phyloP scores from a whole-genome alignment of 2,888 invertebrate genomes.

The Synanthedon formicaeformis region DNA sequence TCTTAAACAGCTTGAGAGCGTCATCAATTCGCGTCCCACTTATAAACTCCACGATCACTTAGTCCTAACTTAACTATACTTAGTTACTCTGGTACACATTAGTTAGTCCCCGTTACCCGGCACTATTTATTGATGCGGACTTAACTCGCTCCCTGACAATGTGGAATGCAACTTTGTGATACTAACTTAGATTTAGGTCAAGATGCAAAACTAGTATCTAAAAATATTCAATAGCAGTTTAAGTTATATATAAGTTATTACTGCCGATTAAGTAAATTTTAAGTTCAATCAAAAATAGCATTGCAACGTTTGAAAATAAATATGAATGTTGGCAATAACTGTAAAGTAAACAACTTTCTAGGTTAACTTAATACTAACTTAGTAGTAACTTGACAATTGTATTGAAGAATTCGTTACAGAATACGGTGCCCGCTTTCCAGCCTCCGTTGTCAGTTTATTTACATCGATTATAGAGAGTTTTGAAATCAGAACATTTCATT shows the following conservation, averaged over 20 bases:
- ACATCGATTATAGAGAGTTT: not conserved
- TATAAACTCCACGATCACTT: conserved; percentile 10
- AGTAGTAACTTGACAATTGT: conserved; percentile 38
- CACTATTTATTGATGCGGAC: conserved; percentile 1
- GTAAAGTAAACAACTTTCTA: conserved; percentile 3
- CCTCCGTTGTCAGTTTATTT: not conserved
- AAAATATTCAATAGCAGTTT: too few species aligned
- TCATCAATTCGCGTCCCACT: conserved; percentile 18
- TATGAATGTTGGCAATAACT: not conserved
- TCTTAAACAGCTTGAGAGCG: conserved; percentile 9
- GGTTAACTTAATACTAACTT: conserved; percentile 28
- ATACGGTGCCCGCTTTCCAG: conserved; percentile 6
- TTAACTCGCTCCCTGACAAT: conserved; percentile 1
- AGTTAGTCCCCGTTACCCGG: not conserved
- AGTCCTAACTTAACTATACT: conserved; percentile 3
- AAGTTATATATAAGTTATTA: too few species aligned
- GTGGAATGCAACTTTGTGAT: conserved; percentile 1
- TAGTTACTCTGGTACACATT: conserved; percentile 4
- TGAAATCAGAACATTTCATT: not conserved
- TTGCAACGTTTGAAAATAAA: too few species aligned
- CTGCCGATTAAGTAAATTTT: too few species aligned
- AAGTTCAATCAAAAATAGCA: too few species aligned
- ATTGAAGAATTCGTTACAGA: conserved; percentile 40
- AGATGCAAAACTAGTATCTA: too few species aligned
- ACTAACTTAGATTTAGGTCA: not conserved